Conservation (phyloP, 2,888 invertebrate genomes). For the Hyposoter dolosus region DNA sequence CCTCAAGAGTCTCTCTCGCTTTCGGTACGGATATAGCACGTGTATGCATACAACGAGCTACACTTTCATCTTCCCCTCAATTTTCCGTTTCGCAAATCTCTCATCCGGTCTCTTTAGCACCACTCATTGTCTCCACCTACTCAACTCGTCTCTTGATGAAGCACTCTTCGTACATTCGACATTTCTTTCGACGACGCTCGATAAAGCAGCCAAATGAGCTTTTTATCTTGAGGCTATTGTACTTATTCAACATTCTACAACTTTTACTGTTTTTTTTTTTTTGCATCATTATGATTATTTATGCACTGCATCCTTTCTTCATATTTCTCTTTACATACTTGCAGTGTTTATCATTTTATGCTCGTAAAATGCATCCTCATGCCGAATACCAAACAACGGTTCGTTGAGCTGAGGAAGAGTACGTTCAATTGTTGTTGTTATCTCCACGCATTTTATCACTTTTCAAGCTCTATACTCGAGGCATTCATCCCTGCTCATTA, state of each 20-base stretch:
- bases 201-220: slow-evolving; percentile 32
- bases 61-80: slow-evolving; percentile 30
- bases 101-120: slow-evolving; percentile 32
- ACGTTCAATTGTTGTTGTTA: background rate
- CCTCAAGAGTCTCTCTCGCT: slow-evolving; percentile 12
- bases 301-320: slow-evolving; percentile 10
- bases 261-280: slow-evolving; percentile 17
- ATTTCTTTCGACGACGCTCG: slow-evolving; percentile 20
- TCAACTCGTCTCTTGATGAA: slow-evolving; percentile 43
- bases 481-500: background rate
- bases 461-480: slow-evolving; percentile 5
- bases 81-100: slow-evolving; percentile 33
- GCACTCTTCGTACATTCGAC: slow-evolving; percentile 26
- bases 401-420: background rate
- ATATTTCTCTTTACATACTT: slow-evolving; percentile 4
- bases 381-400: background rate
- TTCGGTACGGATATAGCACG: slow-evolving; percentile 5
- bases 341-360: slow-evolving; percentile 12
- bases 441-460: background rate
- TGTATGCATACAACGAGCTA: slow-evolving; percentile 24
- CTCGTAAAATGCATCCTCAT: background rate
- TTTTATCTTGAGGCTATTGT: slow-evolving; percentile 31
- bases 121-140: slow-evolving; percentile 39
- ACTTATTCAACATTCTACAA: slow-evolving; percentile 29
- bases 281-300: slow-evolving; percentile 7